Evolutionary conservation across 2,113 vertebrate genomes (phyloP), one percentile per base, ranked within the genome.

Genomic region (Lampris incognitus): DNA sequence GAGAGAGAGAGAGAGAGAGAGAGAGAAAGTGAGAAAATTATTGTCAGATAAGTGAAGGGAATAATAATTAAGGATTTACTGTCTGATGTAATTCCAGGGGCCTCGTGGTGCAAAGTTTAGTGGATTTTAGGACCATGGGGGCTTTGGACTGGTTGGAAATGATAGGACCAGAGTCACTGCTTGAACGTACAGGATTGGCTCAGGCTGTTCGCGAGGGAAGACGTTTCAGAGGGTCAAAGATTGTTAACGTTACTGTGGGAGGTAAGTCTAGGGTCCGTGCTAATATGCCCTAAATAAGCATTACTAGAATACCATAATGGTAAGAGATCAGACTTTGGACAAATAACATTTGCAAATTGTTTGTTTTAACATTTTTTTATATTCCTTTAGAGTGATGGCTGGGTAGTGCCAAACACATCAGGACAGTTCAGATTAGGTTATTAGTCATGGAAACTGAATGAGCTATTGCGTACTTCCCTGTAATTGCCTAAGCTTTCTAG

Each of bases 241-340:
- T 96, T 60, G 86, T 89, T 85, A 92, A 94, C 75, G 83, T 95
- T 72, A 90, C 61, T 4, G 74, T 94, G 0, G 94, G 90, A 90
- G 95, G 96, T 96, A 60, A 91, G 78, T n/a, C 40, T 1, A 9
- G n/a, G 40, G 9, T 40, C 40, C 11, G 3, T 3, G 37, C 1
- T 41, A 1, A 41, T n/a, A 41, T 10, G 50, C 9, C 68, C 3
- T 52, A 1, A 65, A 37, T 36, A 52, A 5, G 4, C 0, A 4
- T 46, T 46, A 46, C 4, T 46, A 46, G 4, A 46, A 46, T 46
- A 7, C 7, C 51, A 55, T 38, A 37, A 8, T 51, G 9, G 11
- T 8, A 57, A 36, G 1, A 7, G 5, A 51, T 64, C 42, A 10
- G n/a, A 1, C 44, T 7, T 5, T 4, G 7, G 7, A 4, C 44